Base-by-base conservation (phyloP, 2,797 vertebrate genomes). In the Anisognathus igniventris region DNA sequence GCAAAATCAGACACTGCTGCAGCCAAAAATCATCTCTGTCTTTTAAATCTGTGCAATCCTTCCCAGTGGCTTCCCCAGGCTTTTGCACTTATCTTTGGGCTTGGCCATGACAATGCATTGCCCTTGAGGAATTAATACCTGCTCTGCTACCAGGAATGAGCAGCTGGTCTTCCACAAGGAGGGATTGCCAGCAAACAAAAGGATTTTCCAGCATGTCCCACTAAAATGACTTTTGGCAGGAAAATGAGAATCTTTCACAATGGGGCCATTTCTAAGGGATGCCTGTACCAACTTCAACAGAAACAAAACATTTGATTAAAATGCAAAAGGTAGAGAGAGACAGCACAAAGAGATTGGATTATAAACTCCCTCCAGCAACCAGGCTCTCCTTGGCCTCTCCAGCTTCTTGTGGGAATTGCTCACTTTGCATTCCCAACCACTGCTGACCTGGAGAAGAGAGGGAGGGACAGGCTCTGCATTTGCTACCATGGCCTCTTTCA, bases 231-330 rank as follows among this genome's bases (percentile, higher is more conserved):
- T 93, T 94, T 58, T 94, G 91, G 90, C 93, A 91, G 62, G 62
- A 83, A 94, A 91, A 83, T 0, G 3, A 83, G 45, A 88, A 33
- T 61, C 50, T 30, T 80, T 93, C 79, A 95, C 61, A 90, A 80
- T 58, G 40, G 33, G 65, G n/a, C n/a, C 57, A 44, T 88, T 91
- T 96, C 71, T 72, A 81, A 86, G 75, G 35, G 79, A 88, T 90
- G 90, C 21, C 83, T 93, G 79, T 75, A 94, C 72, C 61, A 75
- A 78, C 78, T 93, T 94, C 54, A 77, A 84, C 28, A 64, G 75
- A 80, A 96, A 94, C 35, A 88, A 93, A 95, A 80, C 31, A 68
- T 65, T 44, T 53, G 11, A 96, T 83, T 95, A 72, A 91, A 94
- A 92, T 44, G 12, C 64, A 83, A 90, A 82, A 68, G 57, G 68